phyloP scores from a whole-genome alignment of 2,113 vertebrate genomes.

The Camelus bactrianus region DNA sequence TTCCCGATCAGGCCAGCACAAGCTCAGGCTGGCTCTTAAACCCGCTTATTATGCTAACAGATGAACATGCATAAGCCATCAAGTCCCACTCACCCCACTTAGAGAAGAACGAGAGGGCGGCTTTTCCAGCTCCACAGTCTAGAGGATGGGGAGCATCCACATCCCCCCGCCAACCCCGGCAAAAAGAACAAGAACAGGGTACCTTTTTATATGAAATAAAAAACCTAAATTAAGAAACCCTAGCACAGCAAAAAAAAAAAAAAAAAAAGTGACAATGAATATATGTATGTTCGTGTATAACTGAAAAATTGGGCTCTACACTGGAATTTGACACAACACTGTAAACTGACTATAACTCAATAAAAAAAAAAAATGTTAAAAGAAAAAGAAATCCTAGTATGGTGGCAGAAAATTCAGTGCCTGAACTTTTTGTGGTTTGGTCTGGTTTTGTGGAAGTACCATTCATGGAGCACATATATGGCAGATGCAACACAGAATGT shows the following conservation, averaged over 20 bases:
- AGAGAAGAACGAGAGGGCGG: neutral
- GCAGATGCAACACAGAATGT: neutral
- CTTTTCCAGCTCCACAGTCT: neutral
- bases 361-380: no score
- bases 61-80: accelerated
- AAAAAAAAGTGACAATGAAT: no score
- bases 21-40: accelerated
- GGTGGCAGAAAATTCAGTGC: neutral
- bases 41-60: neutral
- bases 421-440: neutral
- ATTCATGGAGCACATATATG: accelerated
- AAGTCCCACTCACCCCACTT: neutral
- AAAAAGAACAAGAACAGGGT: neutral
- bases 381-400: neutral
- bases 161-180: neutral
- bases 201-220: neutral
- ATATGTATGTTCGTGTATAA: no score
- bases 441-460: neutral
- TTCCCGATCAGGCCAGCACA: neutral
- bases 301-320: no score
- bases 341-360: no score
- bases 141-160: neutral
- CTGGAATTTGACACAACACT: no score
- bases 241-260: neutral
- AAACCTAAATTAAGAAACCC: neutral